These are phyloP conservation scores for Phymorhynchus buccinoides DNA, from an alignment of 1,140 invertebrate genomes.

Conservation along the genomic window DNA sequence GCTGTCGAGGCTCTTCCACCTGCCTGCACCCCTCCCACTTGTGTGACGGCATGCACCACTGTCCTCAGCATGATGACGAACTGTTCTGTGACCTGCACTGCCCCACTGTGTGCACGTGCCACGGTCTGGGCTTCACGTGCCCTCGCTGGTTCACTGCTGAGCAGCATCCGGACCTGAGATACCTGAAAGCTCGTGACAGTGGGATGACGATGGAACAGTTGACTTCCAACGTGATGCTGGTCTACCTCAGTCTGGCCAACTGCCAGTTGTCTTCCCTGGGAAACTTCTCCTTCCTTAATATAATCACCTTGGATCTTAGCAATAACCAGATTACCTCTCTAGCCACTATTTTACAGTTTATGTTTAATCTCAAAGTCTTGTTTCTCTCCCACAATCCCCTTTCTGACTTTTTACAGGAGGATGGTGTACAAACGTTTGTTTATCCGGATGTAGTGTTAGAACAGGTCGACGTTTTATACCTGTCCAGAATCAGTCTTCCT, in stretches of 20 bases:
- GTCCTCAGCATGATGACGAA: slow-evolving; percentile 40
- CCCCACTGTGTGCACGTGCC: slow-evolving; percentile 33
- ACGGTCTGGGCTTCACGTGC: slow-evolving; percentile 28
- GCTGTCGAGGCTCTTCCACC: slow-evolving; percentile 26
- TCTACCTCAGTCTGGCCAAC: neutral
- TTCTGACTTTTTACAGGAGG: neutral
- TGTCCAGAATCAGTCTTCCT: neutral
- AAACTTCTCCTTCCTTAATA: neutral
- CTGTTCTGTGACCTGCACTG: slow-evolving; percentile 32
- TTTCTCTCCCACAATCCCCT: slow-evolving; percentile 25
- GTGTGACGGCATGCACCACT: slow-evolving; percentile 37
- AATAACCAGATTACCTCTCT: slow-evolving; percentile 7
- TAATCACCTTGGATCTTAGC: neutral
- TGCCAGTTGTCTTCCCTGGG: neutral
- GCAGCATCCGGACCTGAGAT: neutral
- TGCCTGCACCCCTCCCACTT: slow-evolving; percentile 35
- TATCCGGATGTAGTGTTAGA: neutral
- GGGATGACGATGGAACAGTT: neutral
- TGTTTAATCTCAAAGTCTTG: slow-evolving; percentile 28
- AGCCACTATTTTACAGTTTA: neutral
- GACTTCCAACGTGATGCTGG: neutral
- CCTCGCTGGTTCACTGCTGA: neutral
- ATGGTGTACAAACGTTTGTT: neutral
- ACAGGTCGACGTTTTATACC: neutral
- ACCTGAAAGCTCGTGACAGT: slow-evolving; percentile 10